Evolutionary conservation across 2,888 invertebrate species (phyloP), one percentile per base, ranked within the genome.

Genomic region (Sminthurides aquaticus): DNA sequence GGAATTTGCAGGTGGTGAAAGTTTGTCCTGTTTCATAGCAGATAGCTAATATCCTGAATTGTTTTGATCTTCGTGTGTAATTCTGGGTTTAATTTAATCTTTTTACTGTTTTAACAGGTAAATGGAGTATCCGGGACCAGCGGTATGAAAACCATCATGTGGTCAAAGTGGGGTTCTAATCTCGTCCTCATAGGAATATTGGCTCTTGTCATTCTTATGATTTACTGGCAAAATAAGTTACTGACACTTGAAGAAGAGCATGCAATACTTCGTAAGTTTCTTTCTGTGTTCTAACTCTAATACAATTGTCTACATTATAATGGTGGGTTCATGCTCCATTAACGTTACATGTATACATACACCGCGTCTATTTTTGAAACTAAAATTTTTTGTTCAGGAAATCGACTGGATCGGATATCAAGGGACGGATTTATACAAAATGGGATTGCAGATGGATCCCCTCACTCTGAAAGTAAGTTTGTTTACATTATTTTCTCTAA

Each of bases 91-190:
- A 20, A 18, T 15, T 52, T 52, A 5, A 20, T 52, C 22, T 20
- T 22, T 52, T 52, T 20, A 5, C 5, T 52, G 18, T 20, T 52
- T 15, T 52, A 5, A 15, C 52, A 18, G 43, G 8, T 43, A 11
- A 22, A 52, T 52, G 52, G 52, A 52, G 5, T 20, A 15, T 52
- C 8, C 5, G 5, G 3, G 20, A 22, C 20, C 20, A 5, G 11
- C 52, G 74, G 69, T 57, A 74, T 74, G 74, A 69, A 71, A 71
- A 72, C 70, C 62, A 70, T 71, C 62, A 74, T 74, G 74, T 70
- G 69, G 71, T 73, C 74, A 63, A 74, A 73, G 71, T 74, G 72
- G 71, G 71, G 69, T 62, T 72, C 70, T 58, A 72, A 74, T 67
- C 64, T 73, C 26, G 67, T 73, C 58, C 67, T 73, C 34, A 61